Percentiles rank a stretch among this genome's conserved stretches.
phyloP scores from a whole-genome alignment of 2,113 vertebrate species.

The Dasypus novemcinctus region DNA sequence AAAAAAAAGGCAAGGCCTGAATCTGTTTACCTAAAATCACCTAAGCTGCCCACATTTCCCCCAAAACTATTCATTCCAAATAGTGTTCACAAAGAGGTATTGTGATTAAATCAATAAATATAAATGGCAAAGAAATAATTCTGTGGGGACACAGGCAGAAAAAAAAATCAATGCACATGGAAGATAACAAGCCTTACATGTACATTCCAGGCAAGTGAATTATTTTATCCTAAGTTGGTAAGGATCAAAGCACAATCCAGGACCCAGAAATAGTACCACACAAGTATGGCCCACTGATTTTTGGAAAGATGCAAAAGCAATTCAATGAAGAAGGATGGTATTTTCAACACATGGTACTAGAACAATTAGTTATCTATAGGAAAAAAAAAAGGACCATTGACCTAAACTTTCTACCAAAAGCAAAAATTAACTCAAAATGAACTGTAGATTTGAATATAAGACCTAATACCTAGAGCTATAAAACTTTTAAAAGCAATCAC shows the following conservation, averaged over 20 bases:
- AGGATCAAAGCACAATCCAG: neutral
- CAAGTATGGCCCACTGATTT: neutral
- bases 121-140: neutral
- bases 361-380: no score
- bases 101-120: neutral
- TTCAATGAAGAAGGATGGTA: neutral
- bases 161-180: neutral
- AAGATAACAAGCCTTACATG: neutral
- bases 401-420: neutral
- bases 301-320: no score
- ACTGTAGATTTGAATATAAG: neutral
- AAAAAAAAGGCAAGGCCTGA: neutral
- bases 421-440: neutral
- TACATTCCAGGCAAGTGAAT: neutral
- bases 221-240: neutral
- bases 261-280: neutral
- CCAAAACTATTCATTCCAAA: neutral
- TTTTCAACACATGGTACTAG: no score
- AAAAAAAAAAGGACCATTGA: no score
- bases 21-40: neutral
- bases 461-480: neutral
- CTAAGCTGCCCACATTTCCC: neutral
- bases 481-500: neutral
- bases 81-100: neutral
- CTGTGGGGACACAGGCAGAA: neutral